phyloP scores from a whole-genome alignment of 2,113 vertebrate species.

The Hypocryptadius cinnamomeus region DNA sequence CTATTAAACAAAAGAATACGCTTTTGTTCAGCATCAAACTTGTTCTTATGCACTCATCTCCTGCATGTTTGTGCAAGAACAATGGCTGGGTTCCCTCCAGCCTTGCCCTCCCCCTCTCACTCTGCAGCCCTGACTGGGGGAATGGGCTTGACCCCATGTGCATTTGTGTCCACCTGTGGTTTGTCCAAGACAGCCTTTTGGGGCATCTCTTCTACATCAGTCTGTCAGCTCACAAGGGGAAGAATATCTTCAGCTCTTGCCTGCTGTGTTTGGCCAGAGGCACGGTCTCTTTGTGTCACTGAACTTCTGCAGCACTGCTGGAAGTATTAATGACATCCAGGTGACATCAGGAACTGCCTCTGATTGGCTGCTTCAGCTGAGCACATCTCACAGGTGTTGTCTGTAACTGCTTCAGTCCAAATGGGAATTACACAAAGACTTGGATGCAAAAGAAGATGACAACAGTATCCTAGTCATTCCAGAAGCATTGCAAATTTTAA shows the following conservation, averaged over 20 bases:
- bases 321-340: not conserved
- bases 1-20: constrained; percentile 12
- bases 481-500: not conserved
- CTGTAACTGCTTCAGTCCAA: not conserved
- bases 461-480: not conserved
- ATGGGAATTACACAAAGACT: not conserved
- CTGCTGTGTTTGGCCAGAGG: not conserved
- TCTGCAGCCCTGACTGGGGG: not conserved
- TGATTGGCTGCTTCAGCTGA: not conserved
- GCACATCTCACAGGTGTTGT: not conserved
- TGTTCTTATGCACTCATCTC: not conserved
- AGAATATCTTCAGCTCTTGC: not conserved
- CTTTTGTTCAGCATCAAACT: constrained; percentile 32
- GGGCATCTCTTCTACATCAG: not conserved
- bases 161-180: rapidly evolving
- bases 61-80: not conserved
- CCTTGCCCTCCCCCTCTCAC: not conserved
- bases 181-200: not conserved
- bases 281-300: not conserved
- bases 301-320: not conserved
- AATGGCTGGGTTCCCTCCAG: constrained; percentile 29
- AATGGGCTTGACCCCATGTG: not conserved
- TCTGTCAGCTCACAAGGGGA: not conserved
- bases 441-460: not conserved
- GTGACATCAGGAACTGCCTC: not conserved